Percentiles rank a stretch among this genome's conserved stretches.
Conservation (phyloP, 2,888 invertebrate species). For the Timema cristinae region DNA sequence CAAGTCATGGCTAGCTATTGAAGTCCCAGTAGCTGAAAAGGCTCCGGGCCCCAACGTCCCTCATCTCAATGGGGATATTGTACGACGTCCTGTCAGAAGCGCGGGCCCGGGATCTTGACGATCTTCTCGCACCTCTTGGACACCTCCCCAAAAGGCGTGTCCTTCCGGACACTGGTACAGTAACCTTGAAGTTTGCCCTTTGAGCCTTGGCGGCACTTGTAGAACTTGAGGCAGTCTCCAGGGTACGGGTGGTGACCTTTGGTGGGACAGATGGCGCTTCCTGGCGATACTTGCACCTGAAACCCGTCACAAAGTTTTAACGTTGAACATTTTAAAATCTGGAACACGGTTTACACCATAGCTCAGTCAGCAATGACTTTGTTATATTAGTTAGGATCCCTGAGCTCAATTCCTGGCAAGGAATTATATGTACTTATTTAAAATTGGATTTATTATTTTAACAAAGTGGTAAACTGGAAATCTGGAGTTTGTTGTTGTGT, state of each 20-base stretch:
- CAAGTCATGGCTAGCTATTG: too few species aligned
- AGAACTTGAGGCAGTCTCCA: constrained; percentile 63
- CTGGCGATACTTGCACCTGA: constrained; percentile 17
- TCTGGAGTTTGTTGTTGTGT: too few species aligned
- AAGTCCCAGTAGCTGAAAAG: background rate
- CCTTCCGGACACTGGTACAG: constrained; percentile 73
- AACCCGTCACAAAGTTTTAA: background rate
- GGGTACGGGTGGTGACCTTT: constrained; percentile 68
- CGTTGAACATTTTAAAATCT: too few species aligned
- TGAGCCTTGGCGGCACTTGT: constrained; percentile 61
- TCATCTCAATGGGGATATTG: constrained; percentile 21
- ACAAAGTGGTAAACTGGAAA: too few species aligned
- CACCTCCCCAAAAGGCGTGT: constrained; percentile 71
- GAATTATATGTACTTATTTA: too few species aligned
- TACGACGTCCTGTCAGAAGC: background rate
- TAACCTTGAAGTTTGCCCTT: constrained; percentile 58
- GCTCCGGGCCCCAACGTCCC: constrained; percentile 26
- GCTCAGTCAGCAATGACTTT: too few species aligned
- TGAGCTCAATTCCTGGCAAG: too few species aligned
- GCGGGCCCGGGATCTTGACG: constrained; percentile 30
- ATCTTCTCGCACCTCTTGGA: constrained; percentile 45
- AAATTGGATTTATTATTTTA: too few species aligned
- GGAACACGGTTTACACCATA: too few species aligned
- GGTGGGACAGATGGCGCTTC: constrained; percentile 52
- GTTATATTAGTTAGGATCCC: too few species aligned